Evolutionary conservation across 1,140 invertebrate species (phyloP).

Genomic region (Penaeus indicus): DNA sequence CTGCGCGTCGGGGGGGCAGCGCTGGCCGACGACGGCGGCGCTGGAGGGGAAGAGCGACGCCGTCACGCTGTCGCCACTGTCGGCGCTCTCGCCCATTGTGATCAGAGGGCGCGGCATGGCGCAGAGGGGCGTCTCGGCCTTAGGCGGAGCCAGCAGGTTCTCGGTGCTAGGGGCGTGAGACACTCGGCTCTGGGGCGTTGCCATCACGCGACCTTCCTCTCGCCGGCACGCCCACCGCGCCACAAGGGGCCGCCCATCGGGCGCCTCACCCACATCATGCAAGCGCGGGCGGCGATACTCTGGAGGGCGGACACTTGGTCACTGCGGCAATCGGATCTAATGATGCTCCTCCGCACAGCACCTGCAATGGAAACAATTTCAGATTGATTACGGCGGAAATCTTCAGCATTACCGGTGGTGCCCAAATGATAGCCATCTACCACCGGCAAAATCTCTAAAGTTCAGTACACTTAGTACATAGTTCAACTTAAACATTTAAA

Average conservation of each 20-base stretch:
- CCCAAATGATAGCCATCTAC: too few species aligned
- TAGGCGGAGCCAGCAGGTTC: slow-evolving; percentile 56
- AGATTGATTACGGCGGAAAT: too few species aligned
- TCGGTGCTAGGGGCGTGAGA: slow-evolving; percentile 51
- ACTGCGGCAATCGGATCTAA: background rate
- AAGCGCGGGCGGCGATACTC: background rate
- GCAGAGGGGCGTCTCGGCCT: slow-evolving; percentile 46
- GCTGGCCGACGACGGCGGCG: slow-evolving; percentile 62
- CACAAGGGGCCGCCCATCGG: background rate
- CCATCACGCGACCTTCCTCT: slow-evolving; percentile 53
- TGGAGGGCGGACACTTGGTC: background rate
- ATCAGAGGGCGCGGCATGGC: slow-evolving; percentile 60
- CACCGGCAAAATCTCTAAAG: too few species aligned
- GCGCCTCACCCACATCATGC: slow-evolving; percentile 5
- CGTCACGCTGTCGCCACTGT: slow-evolving; percentile 62
- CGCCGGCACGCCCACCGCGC: slow-evolving; percentile 22
- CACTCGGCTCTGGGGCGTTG: slow-evolving; percentile 53
- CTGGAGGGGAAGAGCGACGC: slow-evolving; percentile 50
- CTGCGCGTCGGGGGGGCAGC: slow-evolving; percentile 34
- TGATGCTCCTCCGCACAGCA: background rate
- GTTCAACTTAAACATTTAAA: too few species aligned
- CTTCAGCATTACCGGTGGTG: too few species aligned
- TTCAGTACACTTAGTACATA: too few species aligned
- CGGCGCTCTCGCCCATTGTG: slow-evolving; percentile 62
- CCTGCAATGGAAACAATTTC: too few species aligned